Percentiles rank a stretch among this genome's conserved stretches.
Evolutionary conservation across 1,140 invertebrate genomes (phyloP).

Genomic region (Arctopsyche grandis): DNA sequence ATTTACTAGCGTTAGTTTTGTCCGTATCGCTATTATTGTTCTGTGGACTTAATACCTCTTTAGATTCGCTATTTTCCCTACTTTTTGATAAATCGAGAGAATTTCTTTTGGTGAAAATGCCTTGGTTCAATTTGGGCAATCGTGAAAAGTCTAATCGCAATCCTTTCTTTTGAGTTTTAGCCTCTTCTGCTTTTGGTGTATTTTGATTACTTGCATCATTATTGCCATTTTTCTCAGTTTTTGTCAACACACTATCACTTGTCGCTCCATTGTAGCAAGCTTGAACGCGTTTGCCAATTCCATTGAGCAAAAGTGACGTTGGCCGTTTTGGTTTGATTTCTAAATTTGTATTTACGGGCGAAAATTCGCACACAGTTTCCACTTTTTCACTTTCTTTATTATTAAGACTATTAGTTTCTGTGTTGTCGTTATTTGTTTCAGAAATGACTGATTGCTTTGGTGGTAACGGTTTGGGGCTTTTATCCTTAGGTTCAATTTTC

Average conservation of each 20-base stretch:
- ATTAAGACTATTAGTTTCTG: conserved; percentile 43
- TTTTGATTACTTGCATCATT: conserved; percentile 58
- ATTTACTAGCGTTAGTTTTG: background rate
- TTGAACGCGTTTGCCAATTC: conserved; percentile 62
- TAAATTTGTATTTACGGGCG: conserved; percentile 1
- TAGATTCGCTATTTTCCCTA: conserved; percentile 47
- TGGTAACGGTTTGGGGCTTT: conserved; percentile 54
- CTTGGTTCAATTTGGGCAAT: conserved; percentile 67
- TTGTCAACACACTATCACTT: conserved; percentile 58
- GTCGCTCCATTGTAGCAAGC: conserved; percentile 57
- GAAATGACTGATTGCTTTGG: background rate
- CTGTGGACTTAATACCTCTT: conserved; percentile 26
- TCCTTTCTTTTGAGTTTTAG: conserved; percentile 64
- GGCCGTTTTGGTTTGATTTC: conserved; percentile 60
- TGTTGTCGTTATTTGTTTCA: conserved; percentile 14
- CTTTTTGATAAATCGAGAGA: conserved; percentile 47
- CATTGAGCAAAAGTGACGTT: conserved; percentile 64
- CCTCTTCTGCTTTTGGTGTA: conserved; percentile 56
- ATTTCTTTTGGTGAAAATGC: conserved; percentile 52
- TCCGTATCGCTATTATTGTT: background rate
- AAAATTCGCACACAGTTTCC: conserved; percentile 38
- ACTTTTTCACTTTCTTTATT: conserved; percentile 57
- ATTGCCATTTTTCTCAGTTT: conserved; percentile 54
- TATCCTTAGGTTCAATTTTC: conserved; percentile 67
- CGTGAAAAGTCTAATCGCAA: conserved; percentile 76